Conservation (phyloP, 2,888 invertebrate species). For the Polyommatus icarus region DNA sequence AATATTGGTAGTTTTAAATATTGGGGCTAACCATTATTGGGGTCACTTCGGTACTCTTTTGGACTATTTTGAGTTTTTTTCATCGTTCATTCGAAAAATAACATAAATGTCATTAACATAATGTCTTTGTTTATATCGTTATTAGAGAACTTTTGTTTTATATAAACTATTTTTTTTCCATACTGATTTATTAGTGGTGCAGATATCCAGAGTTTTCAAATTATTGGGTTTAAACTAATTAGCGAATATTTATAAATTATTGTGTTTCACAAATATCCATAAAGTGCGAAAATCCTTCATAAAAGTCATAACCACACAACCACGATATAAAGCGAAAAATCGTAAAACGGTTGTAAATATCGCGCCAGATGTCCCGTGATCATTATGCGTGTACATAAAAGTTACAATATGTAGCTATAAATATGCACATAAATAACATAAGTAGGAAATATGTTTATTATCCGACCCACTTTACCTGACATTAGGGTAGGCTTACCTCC, state of each 20-base stretch:
- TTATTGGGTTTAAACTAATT: neutral
- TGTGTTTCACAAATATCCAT: neutral
- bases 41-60: too few species aligned
- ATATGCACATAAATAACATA: constrained; percentile 24
- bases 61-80: too few species aligned
- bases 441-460: constrained; percentile 5
- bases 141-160: too few species aligned
- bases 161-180: too few species aligned
- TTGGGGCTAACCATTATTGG: too few species aligned
- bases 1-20: too few species aligned
- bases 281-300: neutral
- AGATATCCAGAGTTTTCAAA: too few species aligned
- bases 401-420: constrained; percentile 7
- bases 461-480: constrained; percentile 19
- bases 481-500: constrained; percentile 12
- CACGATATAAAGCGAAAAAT: neutral
- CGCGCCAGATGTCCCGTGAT: neutral
- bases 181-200: too few species aligned
- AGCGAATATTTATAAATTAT: neutral
- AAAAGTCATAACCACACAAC: neutral
- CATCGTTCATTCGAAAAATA: too few species aligned
- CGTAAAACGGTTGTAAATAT: constrained; percentile 8
- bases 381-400: neutral
- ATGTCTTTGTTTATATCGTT: too few species aligned
- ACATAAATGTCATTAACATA: too few species aligned